Evolutionary conservation across 2,113 vertebrate genomes (phyloP).

Genomic region (Tragelaphus scriptus): DNA sequence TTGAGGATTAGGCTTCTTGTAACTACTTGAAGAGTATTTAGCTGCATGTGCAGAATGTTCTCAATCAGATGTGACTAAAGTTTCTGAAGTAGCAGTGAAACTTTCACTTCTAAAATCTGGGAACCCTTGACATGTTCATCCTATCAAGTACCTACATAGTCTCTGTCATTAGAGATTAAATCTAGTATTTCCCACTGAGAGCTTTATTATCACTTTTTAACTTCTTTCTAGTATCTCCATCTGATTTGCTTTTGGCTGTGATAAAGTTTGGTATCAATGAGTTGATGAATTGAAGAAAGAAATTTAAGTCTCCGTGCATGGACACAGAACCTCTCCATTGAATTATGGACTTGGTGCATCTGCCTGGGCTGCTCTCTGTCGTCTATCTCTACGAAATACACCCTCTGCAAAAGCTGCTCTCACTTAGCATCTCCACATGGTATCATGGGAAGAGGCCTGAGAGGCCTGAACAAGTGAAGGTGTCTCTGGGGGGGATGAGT

Average conservation of each 20-base stretch:
- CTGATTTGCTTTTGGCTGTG: not conserved
- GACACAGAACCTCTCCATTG: not conserved
- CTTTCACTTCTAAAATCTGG: not conserved
- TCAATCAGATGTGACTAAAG: not conserved
- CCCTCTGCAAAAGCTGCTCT: not conserved
- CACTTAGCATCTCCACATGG: rapidly evolving
- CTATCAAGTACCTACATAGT: not conserved
- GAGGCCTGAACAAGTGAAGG: not conserved
- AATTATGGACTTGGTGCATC: not conserved
- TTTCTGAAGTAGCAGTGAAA: not conserved
- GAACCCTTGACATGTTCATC: not conserved
- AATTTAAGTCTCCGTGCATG: too few relatives aligned
- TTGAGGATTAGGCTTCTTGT: not conserved
- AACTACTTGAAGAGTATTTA: not conserved
- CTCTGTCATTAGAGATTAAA: not conserved
- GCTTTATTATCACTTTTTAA: not conserved
- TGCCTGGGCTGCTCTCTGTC: rapidly evolving
- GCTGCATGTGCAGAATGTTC: not conserved
- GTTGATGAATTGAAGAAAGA: not conserved
- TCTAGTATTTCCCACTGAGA: not conserved
- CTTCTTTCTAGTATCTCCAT: not conserved
- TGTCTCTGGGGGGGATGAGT: not conserved
- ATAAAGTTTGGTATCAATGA: not conserved
- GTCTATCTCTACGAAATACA: not conserved
- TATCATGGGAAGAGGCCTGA: not conserved